Percentiles rank a stretch among this genome's conserved stretches.
Evolutionary conservation across 2,888 invertebrate species (phyloP).

Genomic region (Entomobrya proxima): DNA sequence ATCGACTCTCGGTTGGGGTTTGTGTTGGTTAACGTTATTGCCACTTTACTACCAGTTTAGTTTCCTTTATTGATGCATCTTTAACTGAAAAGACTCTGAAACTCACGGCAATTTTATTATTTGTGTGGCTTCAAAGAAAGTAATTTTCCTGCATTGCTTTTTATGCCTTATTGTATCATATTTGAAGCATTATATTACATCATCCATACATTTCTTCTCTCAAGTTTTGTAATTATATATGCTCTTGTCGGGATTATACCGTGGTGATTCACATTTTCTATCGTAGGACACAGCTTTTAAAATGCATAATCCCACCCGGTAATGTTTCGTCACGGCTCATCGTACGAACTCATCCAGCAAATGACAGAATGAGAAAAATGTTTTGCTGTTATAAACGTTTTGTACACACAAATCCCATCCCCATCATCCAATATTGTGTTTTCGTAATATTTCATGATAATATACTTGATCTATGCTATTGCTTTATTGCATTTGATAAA

Average conservation of each 20-base stretch:
- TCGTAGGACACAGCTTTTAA: not conserved
- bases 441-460: constrained; percentile 1
- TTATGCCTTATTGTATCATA: too few relatives aligned
- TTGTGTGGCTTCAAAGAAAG: too few relatives aligned
- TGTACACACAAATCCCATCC: not conserved
- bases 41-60: not conserved
- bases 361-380: constrained; percentile 51
- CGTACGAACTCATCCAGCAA: constrained; percentile 37
- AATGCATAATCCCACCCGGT: constrained; percentile 43
- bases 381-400: constrained; percentile 16
- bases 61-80: constrained; percentile 11
- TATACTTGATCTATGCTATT: constrained; percentile 3
- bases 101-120: too few relatives aligned
- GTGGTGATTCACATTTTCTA: constrained; percentile 42
- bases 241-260: not conserved
- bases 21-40: not conserved
- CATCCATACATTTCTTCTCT: not conserved
- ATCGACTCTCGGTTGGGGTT: not conserved
- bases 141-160: too few relatives aligned
- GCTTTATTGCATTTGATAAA: constrained; percentile 5
- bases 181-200: too few relatives aligned
- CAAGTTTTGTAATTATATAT: not conserved
- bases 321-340: constrained; percentile 57
- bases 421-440: not conserved
- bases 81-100: not conserved